A percentile compares a stretch with the other conserved stretches of the same genome.
These are phyloP conservation scores for Philaethria dido DNA, from an alignment of 2,888 invertebrate genomes.

Conservation along the genomic window DNA sequence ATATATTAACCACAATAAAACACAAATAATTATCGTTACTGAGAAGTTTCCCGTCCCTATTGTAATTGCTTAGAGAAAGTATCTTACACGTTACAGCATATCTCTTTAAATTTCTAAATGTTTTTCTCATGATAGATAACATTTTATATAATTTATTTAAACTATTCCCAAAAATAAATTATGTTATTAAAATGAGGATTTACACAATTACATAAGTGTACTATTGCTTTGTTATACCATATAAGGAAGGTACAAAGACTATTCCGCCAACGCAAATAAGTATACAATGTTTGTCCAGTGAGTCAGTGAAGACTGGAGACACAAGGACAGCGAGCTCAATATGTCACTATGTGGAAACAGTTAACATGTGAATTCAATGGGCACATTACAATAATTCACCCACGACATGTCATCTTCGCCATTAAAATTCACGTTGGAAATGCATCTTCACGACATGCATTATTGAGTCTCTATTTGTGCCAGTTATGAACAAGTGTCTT, in stretches of 20 bases:
- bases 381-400: conserved; percentile 56
- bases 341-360: conserved; percentile 54
- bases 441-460: conserved; percentile 21
- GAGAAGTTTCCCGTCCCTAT: neutral
- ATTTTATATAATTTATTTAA: neutral
- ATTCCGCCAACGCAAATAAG: conserved; percentile 70
- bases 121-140: conserved; percentile 14
- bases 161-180: neutral
- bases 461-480: conserved; percentile 5
- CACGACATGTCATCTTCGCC: conserved; percentile 52
- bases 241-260: conserved; percentile 66
- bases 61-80: conserved; percentile 40
- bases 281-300: conserved; percentile 69
- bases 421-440: conserved; percentile 40
- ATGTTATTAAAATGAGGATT: conserved; percentile 9
- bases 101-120: neutral
- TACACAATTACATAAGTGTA: neutral
- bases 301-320: conserved; percentile 70
- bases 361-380: conserved; percentile 66
- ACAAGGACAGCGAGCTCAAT: conserved; percentile 77
- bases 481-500: neutral
- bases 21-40: neutral
- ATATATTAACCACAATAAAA: neutral
- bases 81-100: conserved; percentile 25
- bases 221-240: conserved; percentile 49